These are phyloP conservation scores for Etheostoma nigrum DNA, from an alignment of 2,797 vertebrate species.

Conservation along the genomic window DNA sequence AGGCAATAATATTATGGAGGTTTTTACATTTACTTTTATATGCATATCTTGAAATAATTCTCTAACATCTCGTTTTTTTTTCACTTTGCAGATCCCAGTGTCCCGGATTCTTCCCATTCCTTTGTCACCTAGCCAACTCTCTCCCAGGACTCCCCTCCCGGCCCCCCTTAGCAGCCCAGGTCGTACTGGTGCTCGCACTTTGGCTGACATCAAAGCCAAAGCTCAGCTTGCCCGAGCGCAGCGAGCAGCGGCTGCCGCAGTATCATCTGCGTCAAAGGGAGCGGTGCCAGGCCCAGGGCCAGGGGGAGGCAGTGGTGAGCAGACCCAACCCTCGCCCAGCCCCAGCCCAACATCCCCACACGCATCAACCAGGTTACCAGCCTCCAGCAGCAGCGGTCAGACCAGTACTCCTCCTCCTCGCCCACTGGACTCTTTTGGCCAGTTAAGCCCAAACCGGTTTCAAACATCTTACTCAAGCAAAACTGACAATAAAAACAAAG, in stretches of 20 bases:
- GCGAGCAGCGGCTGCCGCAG: constrained; percentile 88
- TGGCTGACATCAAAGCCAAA: constrained; percentile 98
- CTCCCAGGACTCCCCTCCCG: constrained; percentile 89
- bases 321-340: constrained; percentile 56
- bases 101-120: constrained; percentile 90
- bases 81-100: constrained; percentile 89
- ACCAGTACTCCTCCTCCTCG: constrained; percentile 57
- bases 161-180: constrained; percentile 87
- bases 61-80: constrained; percentile 26
- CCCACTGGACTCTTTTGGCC: constrained; percentile 51
- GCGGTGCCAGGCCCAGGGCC: constrained; percentile 88
- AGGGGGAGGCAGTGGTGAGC: constrained; percentile 82
- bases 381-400: constrained; percentile 57
- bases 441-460: constrained; percentile 44
- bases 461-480: constrained; percentile 48
- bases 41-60: constrained; percentile 6
- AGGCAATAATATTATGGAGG: not conserved
- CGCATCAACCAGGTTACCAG: constrained; percentile 72
- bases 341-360: constrained; percentile 87
- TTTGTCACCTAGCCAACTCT: constrained; percentile 88
- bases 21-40: not conserved
- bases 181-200: constrained; percentile 93
- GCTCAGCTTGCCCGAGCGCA: constrained; percentile 94
- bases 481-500: constrained; percentile 56
- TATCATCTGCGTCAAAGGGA: constrained; percentile 79